These are phyloP conservation scores for Watsonalla binaria DNA, from an alignment of 2,888 invertebrate species.

Conservation along the genomic window DNA sequence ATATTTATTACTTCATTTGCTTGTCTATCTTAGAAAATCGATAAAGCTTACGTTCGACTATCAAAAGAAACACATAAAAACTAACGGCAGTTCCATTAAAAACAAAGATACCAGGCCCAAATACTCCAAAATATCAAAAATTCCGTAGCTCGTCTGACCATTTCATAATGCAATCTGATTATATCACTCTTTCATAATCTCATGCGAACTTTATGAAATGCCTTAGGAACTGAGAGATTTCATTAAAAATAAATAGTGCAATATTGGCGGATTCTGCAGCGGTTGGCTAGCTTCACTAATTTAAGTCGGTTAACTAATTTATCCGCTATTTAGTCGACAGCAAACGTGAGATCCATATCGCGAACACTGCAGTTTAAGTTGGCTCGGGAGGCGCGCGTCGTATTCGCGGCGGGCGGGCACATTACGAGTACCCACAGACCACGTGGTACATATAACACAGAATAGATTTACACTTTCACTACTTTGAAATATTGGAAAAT, in stretches of 20 bases:
- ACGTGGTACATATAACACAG: background rate
- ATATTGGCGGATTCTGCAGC: slow-evolving; percentile 24
- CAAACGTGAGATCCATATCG: slow-evolving; percentile 75
- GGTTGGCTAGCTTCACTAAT: slow-evolving; percentile 50
- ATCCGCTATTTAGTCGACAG: slow-evolving; percentile 68
- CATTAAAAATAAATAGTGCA: slow-evolving; percentile 19
- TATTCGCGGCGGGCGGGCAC: slow-evolving; percentile 54
- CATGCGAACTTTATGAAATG: background rate
- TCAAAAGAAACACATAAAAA: no score
- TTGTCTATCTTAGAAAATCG: no score
- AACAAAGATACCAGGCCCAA: no score
- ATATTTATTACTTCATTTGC: no score
- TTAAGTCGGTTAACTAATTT: slow-evolving; percentile 70
- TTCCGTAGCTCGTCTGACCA: no score
- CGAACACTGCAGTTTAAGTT: slow-evolving; percentile 54
- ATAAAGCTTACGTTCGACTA: no score
- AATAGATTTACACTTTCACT: background rate
- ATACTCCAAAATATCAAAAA: no score
- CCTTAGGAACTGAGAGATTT: slow-evolving; percentile 2
- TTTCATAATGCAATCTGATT: no score
- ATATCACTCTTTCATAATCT: background rate
- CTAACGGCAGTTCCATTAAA: no score
- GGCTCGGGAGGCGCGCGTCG: slow-evolving; percentile 52
- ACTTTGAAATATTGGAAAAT: no score
- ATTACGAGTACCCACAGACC: slow-evolving; percentile 29